phyloP scores from a whole-genome alignment of 2,797 vertebrate genomes.

The Octomys mimax region DNA sequence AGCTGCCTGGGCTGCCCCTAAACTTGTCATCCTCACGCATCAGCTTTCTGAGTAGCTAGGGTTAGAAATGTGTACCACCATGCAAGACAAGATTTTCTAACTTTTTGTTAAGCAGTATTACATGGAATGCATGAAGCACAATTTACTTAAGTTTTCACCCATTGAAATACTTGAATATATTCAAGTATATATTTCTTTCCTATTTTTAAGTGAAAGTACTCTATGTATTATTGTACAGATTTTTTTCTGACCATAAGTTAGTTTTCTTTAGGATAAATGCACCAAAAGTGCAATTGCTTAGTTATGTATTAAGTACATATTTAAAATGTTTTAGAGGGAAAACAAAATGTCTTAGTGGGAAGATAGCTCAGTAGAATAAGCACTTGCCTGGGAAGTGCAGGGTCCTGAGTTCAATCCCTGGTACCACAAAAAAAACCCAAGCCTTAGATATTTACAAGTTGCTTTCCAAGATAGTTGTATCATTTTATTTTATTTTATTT shows the following conservation, averaged over 20 bases:
- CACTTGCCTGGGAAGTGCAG: too few species aligned
- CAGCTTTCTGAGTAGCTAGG: not conserved
- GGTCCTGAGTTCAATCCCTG: too few species aligned
- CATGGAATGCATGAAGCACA: not conserved
- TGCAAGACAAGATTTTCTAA: not conserved
- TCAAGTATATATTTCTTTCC: not conserved
- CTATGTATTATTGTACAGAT: not conserved
- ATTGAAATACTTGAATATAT: not conserved
- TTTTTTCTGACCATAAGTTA: not conserved
- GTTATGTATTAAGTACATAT: not conserved
- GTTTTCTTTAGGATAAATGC: not conserved
- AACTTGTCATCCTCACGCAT: not conserved
- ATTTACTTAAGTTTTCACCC: not conserved
- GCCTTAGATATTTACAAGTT: not conserved
- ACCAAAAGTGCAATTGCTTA: not conserved
- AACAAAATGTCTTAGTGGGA: too few species aligned
- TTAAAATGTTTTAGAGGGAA: not conserved
- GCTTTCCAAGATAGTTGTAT: not conserved
- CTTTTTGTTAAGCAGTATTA: not conserved
- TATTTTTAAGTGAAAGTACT: not conserved
- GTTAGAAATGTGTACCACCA: not conserved
- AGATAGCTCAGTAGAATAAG: too few species aligned
- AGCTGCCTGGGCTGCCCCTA: not conserved
- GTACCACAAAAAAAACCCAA: too few species aligned
- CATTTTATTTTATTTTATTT: too few species aligned